Base-by-base conservation (phyloP, 2,113 vertebrate genomes). In the Trichechus manatus region DNA sequence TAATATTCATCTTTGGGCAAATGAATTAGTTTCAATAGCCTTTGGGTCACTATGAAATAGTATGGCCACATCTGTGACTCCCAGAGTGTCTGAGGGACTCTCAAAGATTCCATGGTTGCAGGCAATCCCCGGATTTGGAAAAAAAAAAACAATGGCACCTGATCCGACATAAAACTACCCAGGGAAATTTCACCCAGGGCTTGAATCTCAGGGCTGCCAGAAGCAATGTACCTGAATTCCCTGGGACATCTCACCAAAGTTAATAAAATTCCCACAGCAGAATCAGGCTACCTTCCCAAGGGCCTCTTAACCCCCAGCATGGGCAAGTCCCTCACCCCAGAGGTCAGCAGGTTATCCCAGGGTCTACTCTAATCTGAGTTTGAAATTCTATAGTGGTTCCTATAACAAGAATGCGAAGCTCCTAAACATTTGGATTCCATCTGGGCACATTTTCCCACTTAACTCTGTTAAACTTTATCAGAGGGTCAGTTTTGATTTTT, bases 111-210 rank as follows among this genome's bases (percentile, higher is more conserved):
- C 33, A 8, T 10, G n/a, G 29, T 72, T 86, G 31, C 13, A 88
- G 81, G 47, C n/a, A 82, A 59, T 25, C 7, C 23, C 23, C 50
- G 33, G 17, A 66, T 64, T 22, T 39, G 39, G n/a, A n/a, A 29
- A 64, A 64, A 64, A 39, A 25, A 20, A 36, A 56, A 33, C 74
- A 82, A 39, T 20, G n/a, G 80, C 31, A 77, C 19, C 61, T 82
- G 23, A 63, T 93, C 23, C 61, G 78, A 95, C 44, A 89, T 33
- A 64, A 96, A 92, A 59, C 53, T 9, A 39, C 70, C 19, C n/a
- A 25, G 11, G 39, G 33, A 75, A 66, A 74, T 61, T 94, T 80
- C 56, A 59, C 7, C 27, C 39, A 75, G 47, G 27, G 61, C 63
- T 77, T 78, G 87, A 82, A 25, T 78, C 39, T 75, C 33, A n/a